These are phyloP conservation scores for Sinhomidia bicolor DNA, from an alignment of 2,888 invertebrate species.

Conservation along the genomic window DNA sequence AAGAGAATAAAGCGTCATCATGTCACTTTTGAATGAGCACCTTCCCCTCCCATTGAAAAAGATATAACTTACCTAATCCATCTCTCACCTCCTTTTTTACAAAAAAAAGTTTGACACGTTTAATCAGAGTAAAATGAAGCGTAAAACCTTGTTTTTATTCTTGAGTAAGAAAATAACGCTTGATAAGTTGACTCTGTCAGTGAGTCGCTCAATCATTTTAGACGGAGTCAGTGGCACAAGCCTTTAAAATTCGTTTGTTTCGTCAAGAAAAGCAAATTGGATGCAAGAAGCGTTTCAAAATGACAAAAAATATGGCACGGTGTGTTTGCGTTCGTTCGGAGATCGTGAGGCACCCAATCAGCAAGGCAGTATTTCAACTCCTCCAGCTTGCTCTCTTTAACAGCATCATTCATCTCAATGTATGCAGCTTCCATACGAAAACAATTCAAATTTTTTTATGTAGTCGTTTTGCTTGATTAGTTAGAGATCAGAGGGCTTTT, in stretches of 20 bases:
- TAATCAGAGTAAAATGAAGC: conserved; percentile 59
- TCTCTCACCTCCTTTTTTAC: conserved; percentile 14
- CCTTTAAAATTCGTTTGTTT: conserved; percentile 15
- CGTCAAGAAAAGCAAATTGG: neutral
- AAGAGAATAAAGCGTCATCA: conserved; percentile 15
- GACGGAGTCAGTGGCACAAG: neutral
- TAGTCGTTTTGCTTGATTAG: neutral
- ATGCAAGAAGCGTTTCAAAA: conserved; percentile 35
- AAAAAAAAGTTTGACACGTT: conserved; percentile 49
- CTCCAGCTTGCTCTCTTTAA: too few species aligned
- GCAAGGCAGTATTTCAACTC: too few species aligned
- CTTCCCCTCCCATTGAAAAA: conserved; percentile 22
- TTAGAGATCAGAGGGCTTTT: neutral
- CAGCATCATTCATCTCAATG: too few species aligned
- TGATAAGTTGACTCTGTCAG: conserved; percentile 10
- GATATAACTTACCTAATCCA: conserved; percentile 21
- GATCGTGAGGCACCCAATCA: conserved; percentile 19
- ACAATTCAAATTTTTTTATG: neutral
- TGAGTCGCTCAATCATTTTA: too few species aligned
- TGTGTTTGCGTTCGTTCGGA: too few species aligned
- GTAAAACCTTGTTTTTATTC: conserved; percentile 64
- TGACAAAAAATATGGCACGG: neutral
- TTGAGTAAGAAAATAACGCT: conserved; percentile 6
- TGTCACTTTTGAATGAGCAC: conserved; percentile 43
- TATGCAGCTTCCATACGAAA: neutral